Conservation (phyloP, 2,888 invertebrate species). For the Dolichomitus sp. region DNA sequence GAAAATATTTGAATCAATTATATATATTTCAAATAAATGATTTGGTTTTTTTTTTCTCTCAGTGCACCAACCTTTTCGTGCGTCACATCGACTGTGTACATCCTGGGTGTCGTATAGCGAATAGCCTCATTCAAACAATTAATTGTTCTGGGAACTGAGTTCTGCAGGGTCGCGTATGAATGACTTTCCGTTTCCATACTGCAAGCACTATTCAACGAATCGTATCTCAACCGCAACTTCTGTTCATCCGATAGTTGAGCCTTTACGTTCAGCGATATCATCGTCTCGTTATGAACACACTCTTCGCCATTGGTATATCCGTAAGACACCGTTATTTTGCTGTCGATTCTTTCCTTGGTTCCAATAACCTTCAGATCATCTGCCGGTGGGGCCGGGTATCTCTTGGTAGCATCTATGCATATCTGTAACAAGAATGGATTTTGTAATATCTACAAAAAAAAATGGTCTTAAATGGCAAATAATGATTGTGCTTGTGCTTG, state of each 20-base stretch:
- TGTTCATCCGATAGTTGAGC: conserved; percentile 83
- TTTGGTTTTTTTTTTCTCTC: neutral
- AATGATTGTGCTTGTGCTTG: conserved; percentile 40
- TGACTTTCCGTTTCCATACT: conserved; percentile 72
- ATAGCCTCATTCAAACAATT: conserved; percentile 74
- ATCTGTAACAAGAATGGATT: conserved; percentile 70
- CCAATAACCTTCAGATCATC: conserved; percentile 68
- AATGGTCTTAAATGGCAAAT: neutral
- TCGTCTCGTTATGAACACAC: conserved; percentile 79
- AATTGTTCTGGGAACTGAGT: conserved; percentile 73
- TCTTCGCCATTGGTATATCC: conserved; percentile 78
- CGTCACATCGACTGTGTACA: conserved; percentile 79
- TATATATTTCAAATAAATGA: no score
- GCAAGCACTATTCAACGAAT: conserved; percentile 73
- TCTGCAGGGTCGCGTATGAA: conserved; percentile 70
- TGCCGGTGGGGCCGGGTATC: conserved; percentile 67
- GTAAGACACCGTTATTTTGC: conserved; percentile 78
- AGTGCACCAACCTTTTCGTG: conserved; percentile 72
- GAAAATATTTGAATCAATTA: no score
- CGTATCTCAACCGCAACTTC: conserved; percentile 70
- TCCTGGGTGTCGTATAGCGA: conserved; percentile 79
- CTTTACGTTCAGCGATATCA: conserved; percentile 77
- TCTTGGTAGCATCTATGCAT: conserved; percentile 81
- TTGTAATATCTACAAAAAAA: neutral
- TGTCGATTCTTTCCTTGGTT: conserved; percentile 76